Base-by-base conservation (phyloP, 2,113 vertebrate species). In the Pollachius pollachius region DNA sequence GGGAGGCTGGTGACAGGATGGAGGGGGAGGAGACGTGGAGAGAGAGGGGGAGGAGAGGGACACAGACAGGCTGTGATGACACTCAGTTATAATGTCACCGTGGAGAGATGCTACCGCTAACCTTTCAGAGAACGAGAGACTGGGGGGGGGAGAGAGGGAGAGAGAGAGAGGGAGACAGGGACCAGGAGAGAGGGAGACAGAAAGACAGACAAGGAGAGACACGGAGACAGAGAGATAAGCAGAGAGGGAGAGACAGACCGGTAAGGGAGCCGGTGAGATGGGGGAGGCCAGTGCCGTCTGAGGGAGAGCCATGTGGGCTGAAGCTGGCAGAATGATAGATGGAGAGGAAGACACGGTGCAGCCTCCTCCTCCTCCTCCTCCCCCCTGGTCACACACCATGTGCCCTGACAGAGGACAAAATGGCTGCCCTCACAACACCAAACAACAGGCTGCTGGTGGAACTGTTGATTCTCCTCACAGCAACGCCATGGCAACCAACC, bases 61-160 rank as follows among this genome's bases (percentile, higher is more conserved):
- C 75, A 11, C 65, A 70, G 78, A 73, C 75, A 79, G 68, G 80
- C 78, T 85, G 78, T 34, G 73, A 87, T 87, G 85, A 87, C 87
- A 83, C 84, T 79, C 82, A 37, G 83, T 81, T 85, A 81, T 85
- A 89, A 89, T 89, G 86, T 88, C 84, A 83, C 81, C 77, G 76
- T 65, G 64, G 83, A 82, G 85, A 83, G 85, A 89, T 80, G 83
- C 83, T 81, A 83, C 87, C 69, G 74, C 83, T 87, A 89, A 88
- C 89, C 85, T 88, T 85, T 88, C 85, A 85, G 84, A 82, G 84
- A 74, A 74, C 84, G 80, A 87, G 81, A 75, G 76, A 76, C 79
- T 2, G 54, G 52, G 63, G 63, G 70, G 68, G 16, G 54, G 73
- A 72, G 64, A 18, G 62, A 59, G 68, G 27, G 70, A 64, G 62